A percentile compares a stretch with the other conserved stretches of the same genome.
These are phyloP conservation scores for Cepaea hortensis DNA, from an alignment of 2,888 invertebrate species.

Conservation along the genomic window DNA sequence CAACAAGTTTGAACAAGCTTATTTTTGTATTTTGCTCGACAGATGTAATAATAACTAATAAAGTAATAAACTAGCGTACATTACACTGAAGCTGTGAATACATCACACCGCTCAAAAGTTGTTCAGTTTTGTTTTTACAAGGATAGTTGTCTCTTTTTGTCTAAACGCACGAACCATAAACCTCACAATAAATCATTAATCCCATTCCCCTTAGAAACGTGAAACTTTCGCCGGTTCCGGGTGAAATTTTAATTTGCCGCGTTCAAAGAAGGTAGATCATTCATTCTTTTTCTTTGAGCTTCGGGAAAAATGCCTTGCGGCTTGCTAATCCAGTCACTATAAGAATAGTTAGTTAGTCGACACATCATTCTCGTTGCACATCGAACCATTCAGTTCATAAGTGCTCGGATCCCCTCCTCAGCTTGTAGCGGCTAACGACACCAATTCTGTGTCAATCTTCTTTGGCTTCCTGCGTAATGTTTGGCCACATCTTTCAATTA, in stretches of 20 bases:
- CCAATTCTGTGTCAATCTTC: too few relatives aligned
- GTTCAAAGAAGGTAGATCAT: not conserved
- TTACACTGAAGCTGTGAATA: not conserved
- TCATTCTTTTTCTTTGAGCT: not conserved
- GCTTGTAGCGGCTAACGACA: too few relatives aligned
- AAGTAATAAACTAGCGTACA: not conserved
- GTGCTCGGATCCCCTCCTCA: too few relatives aligned
- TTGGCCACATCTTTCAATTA: too few relatives aligned
- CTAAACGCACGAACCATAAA: not conserved
- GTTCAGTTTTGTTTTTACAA: not conserved
- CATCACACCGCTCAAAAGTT: not conserved
- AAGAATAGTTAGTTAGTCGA: too few relatives aligned
- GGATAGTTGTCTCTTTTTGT: not conserved
- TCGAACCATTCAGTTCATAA: too few relatives aligned
- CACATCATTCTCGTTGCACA: too few relatives aligned
- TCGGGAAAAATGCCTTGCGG: too few relatives aligned
- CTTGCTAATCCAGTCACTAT: too few relatives aligned
- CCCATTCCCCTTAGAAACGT: conserved; percentile 4
- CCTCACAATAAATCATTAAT: not conserved
- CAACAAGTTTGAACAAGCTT: not conserved
- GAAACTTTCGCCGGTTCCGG: conserved; percentile 4
- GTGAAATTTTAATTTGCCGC: not conserved
- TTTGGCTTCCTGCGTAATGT: too few relatives aligned
- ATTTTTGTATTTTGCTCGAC: not conserved
- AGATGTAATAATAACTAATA: not conserved